These are phyloP conservation scores for silkworm (Bombyx mori) DNA, from an alignment of 1,140 invertebrate species.

Conservation along the genomic window ASM3026992v2 NC_085131.1:7560001-7560500, in stretches of 20 bases:
- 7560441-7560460: no score
- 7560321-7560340: constrained; percentile 54
- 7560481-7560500: no score
- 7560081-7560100: neutral
- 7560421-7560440: no score
- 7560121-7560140: constrained; percentile 24
- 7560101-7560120: neutral
- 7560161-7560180: constrained; percentile 19
- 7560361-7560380: constrained; percentile 48
- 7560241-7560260: constrained; percentile 61
- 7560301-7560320: constrained; percentile 36
- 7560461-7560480: no score
- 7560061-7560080: no score
- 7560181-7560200: constrained; percentile 36
- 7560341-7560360: constrained; percentile 59
- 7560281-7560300: constrained; percentile 31
- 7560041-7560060: no score
- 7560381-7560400: constrained; percentile 40
- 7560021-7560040: no score
- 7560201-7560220: constrained; percentile 34
- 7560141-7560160: constrained; percentile 28
- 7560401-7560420: neutral
- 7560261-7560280: constrained; percentile 65
- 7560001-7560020: neutral
- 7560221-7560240: constrained; percentile 55